Conservation (phyloP, 2,888 invertebrate species). For the Drosophila subquinaria region DNA sequence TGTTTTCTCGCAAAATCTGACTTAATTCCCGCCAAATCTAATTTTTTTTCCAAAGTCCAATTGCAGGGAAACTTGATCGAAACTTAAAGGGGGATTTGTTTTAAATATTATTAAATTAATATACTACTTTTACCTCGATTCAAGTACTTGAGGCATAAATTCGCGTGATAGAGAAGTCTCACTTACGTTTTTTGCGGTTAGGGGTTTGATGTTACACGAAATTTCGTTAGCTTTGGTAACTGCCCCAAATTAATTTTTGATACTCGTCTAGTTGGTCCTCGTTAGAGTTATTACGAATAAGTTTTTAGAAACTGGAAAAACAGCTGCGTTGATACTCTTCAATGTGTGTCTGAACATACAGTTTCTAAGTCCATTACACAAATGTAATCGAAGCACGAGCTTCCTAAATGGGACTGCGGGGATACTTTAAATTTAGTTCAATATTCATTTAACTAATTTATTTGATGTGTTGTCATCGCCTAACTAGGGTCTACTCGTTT, state of each 20-base stretch:
- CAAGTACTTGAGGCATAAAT: no score
- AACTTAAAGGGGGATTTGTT: no score
- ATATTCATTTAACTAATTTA: background rate
- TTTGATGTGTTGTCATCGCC: background rate
- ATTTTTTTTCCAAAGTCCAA: no score
- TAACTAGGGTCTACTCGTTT: background rate
- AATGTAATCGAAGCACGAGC: slow-evolving; percentile 68
- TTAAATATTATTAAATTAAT: no score
- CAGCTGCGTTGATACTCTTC: slow-evolving; percentile 1
- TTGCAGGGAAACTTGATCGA: no score
- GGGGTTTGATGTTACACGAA: no score
- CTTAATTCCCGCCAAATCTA: no score
- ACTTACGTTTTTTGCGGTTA: no score
- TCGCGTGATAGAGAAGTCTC: no score
- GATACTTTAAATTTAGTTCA: background rate
- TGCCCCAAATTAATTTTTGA: background rate
- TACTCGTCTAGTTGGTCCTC: background rate
- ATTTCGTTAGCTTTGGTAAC: background rate
- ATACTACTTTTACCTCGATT: no score
- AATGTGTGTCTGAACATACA: background rate
- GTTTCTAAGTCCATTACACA: slow-evolving; percentile 58
- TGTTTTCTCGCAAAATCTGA: no score
- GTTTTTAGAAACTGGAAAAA: background rate
- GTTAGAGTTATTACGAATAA: no score
- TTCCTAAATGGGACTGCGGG: background rate